Conservation (phyloP, 1,140 invertebrate genomes). For the Dysdera silvatica region DNA sequence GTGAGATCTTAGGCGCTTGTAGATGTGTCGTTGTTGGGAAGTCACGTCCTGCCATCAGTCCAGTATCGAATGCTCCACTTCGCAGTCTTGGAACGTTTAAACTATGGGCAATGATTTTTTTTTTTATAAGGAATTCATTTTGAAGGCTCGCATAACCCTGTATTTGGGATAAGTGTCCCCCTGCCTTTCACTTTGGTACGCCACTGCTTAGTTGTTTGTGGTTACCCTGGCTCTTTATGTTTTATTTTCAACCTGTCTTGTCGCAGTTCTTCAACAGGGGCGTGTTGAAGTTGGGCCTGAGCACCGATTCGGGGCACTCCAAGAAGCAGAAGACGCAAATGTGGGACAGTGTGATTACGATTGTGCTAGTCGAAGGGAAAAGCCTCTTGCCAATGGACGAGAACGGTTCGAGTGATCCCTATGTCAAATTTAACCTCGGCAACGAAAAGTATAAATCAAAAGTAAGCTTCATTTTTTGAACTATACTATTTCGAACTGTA, state of each 20-base stretch:
- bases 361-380: conserved; percentile 89
- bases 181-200: no score
- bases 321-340: conserved; percentile 78
- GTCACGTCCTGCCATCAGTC: no score
- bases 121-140: no score
- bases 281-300: conserved; percentile 11
- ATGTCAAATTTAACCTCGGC: conserved; percentile 94
- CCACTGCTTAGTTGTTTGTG: not conserved
- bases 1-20: no score
- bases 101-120: no score
- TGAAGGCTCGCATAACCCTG: no score
- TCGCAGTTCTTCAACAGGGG: conserved; percentile 58
- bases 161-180: no score
- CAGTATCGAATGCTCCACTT: no score
- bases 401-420: conserved; percentile 84
- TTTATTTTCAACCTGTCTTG: not conserved
- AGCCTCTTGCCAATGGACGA: conserved; percentile 80
- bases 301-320: conserved; percentile 12
- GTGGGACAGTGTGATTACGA: conserved; percentile 91
- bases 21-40: no score
- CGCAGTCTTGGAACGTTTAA: no score
- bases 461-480: conserved; percentile 47
- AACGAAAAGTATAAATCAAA: conserved; percentile 98
- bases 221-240: conserved; percentile 6
- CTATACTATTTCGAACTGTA: not conserved